Conservation (phyloP, 2,113 vertebrate genomes). For the Craseonycteris thonglongyai region DNA sequence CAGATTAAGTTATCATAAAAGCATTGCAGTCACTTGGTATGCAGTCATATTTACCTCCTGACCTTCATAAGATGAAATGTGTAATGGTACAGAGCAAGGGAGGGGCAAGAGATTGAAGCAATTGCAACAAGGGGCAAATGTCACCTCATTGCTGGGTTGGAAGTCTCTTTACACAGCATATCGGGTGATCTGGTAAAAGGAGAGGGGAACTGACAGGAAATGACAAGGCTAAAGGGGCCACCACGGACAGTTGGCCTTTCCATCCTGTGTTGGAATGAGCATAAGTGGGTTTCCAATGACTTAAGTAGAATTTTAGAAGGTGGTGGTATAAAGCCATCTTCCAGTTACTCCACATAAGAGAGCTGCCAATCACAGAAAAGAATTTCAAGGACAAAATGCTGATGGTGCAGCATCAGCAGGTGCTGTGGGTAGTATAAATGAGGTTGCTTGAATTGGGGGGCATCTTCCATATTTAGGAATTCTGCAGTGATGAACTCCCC, state of each 20-base stretch:
- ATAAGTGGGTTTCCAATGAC: neutral
- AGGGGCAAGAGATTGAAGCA: neutral
- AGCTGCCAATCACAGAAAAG: neutral
- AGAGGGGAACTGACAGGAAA: neutral
- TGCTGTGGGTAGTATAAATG: neutral
- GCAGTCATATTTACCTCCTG: neutral
- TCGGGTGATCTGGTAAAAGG: neutral
- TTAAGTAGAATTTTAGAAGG: neutral
- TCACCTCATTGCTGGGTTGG: neutral
- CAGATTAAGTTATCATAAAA: neutral
- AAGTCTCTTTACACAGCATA: neutral
- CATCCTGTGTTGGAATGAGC: neutral
- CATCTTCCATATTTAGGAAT: neutral
- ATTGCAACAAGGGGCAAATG: neutral
- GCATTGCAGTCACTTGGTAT: neutral
- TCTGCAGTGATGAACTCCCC: too few species aligned
- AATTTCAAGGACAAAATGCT: neutral
- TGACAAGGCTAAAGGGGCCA: neutral
- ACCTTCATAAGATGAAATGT: neutral
- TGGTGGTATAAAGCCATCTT: neutral
- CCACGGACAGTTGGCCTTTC: neutral
- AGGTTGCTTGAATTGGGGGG: neutral
- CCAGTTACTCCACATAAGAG: neutral
- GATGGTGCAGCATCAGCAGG: neutral
- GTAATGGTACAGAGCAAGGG: neutral